Base-by-base conservation (phyloP, 2,113 vertebrate genomes). In the Vanacampus margaritifer region DNA sequence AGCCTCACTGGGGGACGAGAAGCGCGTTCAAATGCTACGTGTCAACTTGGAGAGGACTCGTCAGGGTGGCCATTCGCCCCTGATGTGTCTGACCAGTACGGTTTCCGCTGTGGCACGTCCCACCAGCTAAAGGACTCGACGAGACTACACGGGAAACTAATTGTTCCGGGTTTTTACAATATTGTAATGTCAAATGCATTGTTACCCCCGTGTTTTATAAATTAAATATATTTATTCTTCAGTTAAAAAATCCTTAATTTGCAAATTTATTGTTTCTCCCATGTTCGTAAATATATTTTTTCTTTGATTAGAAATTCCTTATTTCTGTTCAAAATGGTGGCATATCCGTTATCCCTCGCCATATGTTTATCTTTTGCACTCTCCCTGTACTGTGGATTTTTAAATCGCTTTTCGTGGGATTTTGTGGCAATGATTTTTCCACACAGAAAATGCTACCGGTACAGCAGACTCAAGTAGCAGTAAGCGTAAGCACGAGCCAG, bases 21-120 rank as follows among this genome's bases (percentile, higher is more conserved):
- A 1, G 6, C 35, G 24, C 19, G 64, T n/a, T 62, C 23, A 19
- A 5, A 24, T 36, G 2, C 41, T 67, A 75, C 84, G 81, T 84
- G 86, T 85, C 87, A 89, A 67, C 65, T 68, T 58, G 19, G 50
- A 71, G 28, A 35, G 24, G 41, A 72, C 53, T 76, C 75, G 69
- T 69, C 71, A 74, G 72, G 59, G 36, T 80, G 72, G 51, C 24
- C 39, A 64, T 73, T 12, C 63, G 67, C 17, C 69, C 36, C 54
- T 66, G 24, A 37, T 26, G 64, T 46, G 70, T 45, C 69, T 73
- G 73, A 86, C 69, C 12, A 75, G 2, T 64, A 82, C 88, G 87
- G 87, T 87, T 90, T 90, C 80, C 84, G 87, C 73, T 71, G 16
- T 26, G 37, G 2, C 0, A 2, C 3, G 89, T 84, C 85, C 72